Evolutionary conservation across 2,113 vertebrate genomes (phyloP), one percentile per base, ranked within the genome.

Genomic region (Artemisiospiza belli): DNA sequence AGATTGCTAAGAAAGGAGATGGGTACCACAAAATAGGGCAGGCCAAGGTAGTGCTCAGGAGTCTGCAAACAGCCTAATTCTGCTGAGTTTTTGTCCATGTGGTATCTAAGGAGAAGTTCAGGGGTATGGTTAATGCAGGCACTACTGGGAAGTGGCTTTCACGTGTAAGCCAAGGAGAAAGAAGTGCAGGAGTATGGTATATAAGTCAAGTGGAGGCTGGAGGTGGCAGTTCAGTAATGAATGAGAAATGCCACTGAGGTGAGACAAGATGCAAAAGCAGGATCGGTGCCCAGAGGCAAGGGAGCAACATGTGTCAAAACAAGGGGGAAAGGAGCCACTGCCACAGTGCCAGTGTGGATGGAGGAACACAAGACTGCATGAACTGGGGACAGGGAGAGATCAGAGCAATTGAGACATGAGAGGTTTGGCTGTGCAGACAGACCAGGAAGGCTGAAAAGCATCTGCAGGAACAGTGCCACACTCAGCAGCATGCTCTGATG

Each of bases 281-380:
- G 79, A 66, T 13, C 2, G 1, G 24, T 51, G 59, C 52, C 86
- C 89, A 51, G 22, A 79, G 49, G 35, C 15, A 80, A 83, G n/a
- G 51, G 16, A 85, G 30, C 0, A 1, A 66, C 1, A 2, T 1
- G 25, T 9, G 1, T 22, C 68, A 67, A 61, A 84, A 49, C 0
- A 0, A 47, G 24, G 9, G 17, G 1, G 11, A 68, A 18, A 18
- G 33, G 11, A 77, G 30, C 24, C 19, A 55, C 12, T 3, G 0
- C 19, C 31, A 30, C 22, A 37, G 27, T 15, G 47, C 21, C 35
- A 52, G 6, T 28, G 18, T 1, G 0, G 37, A 68, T 30, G 46
- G 2, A 5, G n/a, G 18, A 73, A 13, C 7, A 41, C 35, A 35
- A 18, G 13, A 58, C 0, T 41, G 22, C 41, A n/a, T 41, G 64